Conservation (phyloP, 2,797 vertebrate genomes). For the Sebastes kiyomatsui region DNA sequence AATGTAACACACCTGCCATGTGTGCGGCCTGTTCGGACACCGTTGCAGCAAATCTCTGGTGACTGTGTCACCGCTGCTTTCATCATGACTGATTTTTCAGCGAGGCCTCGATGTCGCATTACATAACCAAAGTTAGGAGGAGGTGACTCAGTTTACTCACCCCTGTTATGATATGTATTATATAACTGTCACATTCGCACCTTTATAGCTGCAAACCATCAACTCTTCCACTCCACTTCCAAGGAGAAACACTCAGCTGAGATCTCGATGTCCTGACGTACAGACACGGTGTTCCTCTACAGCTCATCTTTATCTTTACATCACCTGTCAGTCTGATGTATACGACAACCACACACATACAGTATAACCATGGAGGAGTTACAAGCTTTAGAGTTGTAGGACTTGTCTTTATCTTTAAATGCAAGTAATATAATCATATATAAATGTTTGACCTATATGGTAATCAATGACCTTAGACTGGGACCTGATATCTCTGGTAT, state of each 20-base stretch:
- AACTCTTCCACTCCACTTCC: conserved; percentile 38
- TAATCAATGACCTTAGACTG: neutral
- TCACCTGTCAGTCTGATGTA: conserved; percentile 15
- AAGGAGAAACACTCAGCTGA: conserved; percentile 8
- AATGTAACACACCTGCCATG: neutral
- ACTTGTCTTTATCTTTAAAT: neutral
- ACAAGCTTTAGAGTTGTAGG: neutral
- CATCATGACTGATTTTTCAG: conserved; percentile 20
- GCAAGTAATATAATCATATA: neutral
- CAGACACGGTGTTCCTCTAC: neutral
- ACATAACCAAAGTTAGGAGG: conserved; percentile 37
- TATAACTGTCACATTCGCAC: conserved; percentile 42
- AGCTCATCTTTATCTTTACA: conserved; percentile 13
- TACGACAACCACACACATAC: neutral
- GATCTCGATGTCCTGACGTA: neutral
- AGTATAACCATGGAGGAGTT: neutral
- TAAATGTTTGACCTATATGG: neutral
- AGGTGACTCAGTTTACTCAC: conserved; percentile 39
- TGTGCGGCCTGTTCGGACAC: neutral
- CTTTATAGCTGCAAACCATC: conserved; percentile 35
- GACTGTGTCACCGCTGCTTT: conserved; percentile 24
- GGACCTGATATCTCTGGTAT: neutral
- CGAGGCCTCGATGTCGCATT: conserved; percentile 7
- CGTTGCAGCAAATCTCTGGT: neutral
- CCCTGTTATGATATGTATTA: conserved; percentile 40